A percentile compares a stretch with the other conserved stretches of the same genome.
These are phyloP conservation scores for Diadegma fenestrale DNA, from an alignment of 2,888 invertebrate genomes.

Conservation along the genomic window DNA sequence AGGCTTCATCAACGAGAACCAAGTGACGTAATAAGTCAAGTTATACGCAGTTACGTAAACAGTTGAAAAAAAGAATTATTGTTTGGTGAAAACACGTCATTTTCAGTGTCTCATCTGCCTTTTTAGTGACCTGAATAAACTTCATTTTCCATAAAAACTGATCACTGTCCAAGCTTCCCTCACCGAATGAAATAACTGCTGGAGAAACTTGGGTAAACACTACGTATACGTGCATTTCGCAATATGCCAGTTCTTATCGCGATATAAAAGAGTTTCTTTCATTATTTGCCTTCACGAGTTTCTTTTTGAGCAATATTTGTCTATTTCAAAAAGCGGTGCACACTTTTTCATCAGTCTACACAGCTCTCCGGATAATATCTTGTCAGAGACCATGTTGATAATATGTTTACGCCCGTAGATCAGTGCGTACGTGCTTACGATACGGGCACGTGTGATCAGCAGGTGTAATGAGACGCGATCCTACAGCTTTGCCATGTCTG, in stretches of 20 bases:
- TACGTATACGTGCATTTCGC: slow-evolving; percentile 1
- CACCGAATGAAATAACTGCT: not conserved
- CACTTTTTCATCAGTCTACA: slow-evolving; percentile 8
- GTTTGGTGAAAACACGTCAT: not conserved
- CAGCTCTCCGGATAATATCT: slow-evolving; percentile 22
- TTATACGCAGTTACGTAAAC: not conserved
- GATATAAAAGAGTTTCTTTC: slow-evolving; percentile 5
- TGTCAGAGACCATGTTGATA: slow-evolving; percentile 33
- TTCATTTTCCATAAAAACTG: not conserved
- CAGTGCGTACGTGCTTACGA: slow-evolving; percentile 56
- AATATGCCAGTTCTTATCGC: slow-evolving; percentile 6
- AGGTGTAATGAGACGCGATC: slow-evolving; percentile 60
- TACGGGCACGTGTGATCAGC: slow-evolving; percentile 55
- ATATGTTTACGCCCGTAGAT: slow-evolving; percentile 58
- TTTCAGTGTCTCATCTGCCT: not conserved
- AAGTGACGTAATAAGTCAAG: not conserved
- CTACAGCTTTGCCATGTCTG: slow-evolving; percentile 19
- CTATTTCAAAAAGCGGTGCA: not conserved
- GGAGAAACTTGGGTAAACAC: not conserved
- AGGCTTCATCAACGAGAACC: not conserved
- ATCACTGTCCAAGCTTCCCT: not conserved
- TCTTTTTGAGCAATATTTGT: slow-evolving; percentile 27
- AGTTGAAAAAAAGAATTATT: not conserved
- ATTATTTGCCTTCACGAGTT: not conserved
- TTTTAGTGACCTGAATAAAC: not conserved